Evolutionary conservation across 2,113 vertebrate species (phyloP).

Genomic region (Canis aureus): DNA sequence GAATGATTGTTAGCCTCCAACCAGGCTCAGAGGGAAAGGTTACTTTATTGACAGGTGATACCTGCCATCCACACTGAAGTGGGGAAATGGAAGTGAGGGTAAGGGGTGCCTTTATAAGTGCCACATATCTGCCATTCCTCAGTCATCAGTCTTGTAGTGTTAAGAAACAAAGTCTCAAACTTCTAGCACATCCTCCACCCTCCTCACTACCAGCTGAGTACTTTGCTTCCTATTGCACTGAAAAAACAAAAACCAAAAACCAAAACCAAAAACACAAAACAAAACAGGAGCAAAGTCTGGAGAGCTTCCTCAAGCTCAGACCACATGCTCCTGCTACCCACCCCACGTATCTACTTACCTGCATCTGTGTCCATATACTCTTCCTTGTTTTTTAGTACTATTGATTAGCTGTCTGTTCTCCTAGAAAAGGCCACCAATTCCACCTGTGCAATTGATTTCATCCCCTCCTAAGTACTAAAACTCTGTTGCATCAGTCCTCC

Average conservation of each 20-base stretch:
- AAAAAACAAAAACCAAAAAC: not conserved
- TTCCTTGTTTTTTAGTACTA: not conserved
- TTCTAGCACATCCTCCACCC: not conserved
- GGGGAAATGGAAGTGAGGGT: too few species aligned
- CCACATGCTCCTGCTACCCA: not conserved
- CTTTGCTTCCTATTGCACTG: not conserved
- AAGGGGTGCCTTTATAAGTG: rapidly evolving
- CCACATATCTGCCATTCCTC: not conserved
- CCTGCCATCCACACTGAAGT: not conserved
- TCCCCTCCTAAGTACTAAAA: not conserved
- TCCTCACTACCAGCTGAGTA: not conserved
- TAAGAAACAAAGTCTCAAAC: not conserved
- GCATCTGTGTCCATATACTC: not conserved
- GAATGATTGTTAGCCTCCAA: not conserved
- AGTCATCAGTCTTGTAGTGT: not conserved
- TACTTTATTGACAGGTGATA: not conserved
- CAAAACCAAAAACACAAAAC: too few species aligned
- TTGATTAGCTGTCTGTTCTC: not conserved
- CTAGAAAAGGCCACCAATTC: not conserved
- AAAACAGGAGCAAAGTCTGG: not conserved
- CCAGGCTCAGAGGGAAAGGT: not conserved
- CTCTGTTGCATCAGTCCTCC: not conserved
- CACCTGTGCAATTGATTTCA: not conserved
- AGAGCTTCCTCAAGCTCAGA: not conserved
- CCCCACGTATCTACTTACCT: not conserved